These are phyloP conservation scores for Plotosus lineatus DNA, from an alignment of 2,113 vertebrate species.

Conservation along the genomic window DNA sequence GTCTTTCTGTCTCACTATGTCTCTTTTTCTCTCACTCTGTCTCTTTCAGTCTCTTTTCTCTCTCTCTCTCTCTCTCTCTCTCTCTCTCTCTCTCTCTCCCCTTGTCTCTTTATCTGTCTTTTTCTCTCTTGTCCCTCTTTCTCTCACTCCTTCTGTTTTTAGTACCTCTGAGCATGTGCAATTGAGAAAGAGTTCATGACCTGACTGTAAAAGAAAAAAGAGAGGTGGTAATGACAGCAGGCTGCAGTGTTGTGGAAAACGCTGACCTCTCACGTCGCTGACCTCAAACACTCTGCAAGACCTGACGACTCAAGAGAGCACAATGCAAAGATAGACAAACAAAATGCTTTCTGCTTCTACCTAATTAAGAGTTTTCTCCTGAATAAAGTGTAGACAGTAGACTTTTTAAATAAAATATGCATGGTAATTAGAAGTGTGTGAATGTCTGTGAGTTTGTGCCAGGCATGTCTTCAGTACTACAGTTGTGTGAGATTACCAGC, in stretches of 20 bases:
- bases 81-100: not conserved
- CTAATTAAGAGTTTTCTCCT: slow-evolving; percentile 11
- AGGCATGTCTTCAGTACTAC: not conserved
- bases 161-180: slow-evolving; percentile 34
- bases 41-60: not conserved
- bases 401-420: slow-evolving; percentile 19
- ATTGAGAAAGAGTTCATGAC: slow-evolving; percentile 64
- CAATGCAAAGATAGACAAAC: slow-evolving; percentile 8
- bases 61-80: not conserved
- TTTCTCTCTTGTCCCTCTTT: not conserved
- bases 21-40: no score
- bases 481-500: not conserved
- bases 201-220: slow-evolving; percentile 61
- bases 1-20: not conserved
- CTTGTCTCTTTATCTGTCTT: not conserved
- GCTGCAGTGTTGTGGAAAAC: slow-evolving; percentile 62
- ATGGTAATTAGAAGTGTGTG: slow-evolving; percentile 3
- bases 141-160: not conserved
- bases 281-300: slow-evolving; percentile 47
- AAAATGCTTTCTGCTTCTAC: slow-evolving; percentile 5
- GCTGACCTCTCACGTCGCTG: slow-evolving; percentile 60
- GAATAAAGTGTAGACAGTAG: slow-evolving; percentile 2
- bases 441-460: not conserved
- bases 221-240: slow-evolving; percentile 61
- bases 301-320: slow-evolving; percentile 2